Base-by-base conservation (phyloP, 2,888 invertebrate species). In the Linyphia triangularis region DNA sequence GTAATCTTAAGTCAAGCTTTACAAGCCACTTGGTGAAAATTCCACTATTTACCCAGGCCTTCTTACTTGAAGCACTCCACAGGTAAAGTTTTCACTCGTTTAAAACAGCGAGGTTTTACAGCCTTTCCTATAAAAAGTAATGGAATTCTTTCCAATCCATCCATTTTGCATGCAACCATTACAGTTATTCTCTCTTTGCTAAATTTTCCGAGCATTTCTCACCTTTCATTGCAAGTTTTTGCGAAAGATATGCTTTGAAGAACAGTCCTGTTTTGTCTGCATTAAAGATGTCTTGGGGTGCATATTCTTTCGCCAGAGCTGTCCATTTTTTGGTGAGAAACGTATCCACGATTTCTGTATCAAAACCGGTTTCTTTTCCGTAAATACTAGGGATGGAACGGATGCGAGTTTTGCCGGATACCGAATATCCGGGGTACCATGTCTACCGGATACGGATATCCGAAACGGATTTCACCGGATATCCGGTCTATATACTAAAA, bases 151-250 rank as follows among this genome's bases (percentile, higher is more conserved):
- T 63, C 43, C 6, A 7, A 40, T 10, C 43, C 65, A 65, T 40
- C 43, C 78, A 65, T 40, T 19, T 77, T 77, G 37, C 59, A 59
- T 28, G 28, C 57, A n/a, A 77, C 30, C 19, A 77, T n/a, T n/a
- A 77, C 30, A 28, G 30, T 61, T 28, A 77, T 13, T 33, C 61
- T 28, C 22, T 61, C 61, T 77, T 77, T 77, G 16, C 33, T 77
- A 16, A 19, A 61, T 33, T 77, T 77, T 77, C 59, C 61, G 30
- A 37, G 10, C 61, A 77, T 19, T 77, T 77, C 37, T 61, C 61
- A 24, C 51, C 51, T 10, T 51, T 13, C 13, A 51, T 51, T 9
- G 51, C n/a, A 51, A 16, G 51, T 51, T 9, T 51, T 5, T n/a
- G 33, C 9, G 1, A 51, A 51, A n/a, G 51, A n/a, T 51, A n/a